These are phyloP conservation scores for Chironomus tepperi DNA, from an alignment of 1,140 invertebrate species.

Conservation along the genomic window DNA sequence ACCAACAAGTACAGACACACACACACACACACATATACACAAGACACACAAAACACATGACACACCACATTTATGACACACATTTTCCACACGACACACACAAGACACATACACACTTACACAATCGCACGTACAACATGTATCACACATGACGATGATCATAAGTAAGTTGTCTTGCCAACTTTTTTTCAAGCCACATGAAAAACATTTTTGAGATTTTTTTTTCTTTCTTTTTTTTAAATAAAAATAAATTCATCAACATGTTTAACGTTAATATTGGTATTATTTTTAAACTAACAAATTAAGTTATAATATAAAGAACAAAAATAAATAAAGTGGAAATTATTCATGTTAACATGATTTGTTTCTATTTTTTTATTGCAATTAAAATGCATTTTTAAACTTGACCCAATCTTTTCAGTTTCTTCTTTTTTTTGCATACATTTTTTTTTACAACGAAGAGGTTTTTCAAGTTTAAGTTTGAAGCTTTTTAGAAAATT, in stretches of 20 bases:
- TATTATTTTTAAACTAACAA: constrained; percentile 2
- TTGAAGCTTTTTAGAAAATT: too few relatives aligned
- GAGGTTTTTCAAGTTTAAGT: too few relatives aligned
- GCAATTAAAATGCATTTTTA: not conserved
- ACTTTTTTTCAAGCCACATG: not conserved
- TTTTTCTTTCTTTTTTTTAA: too few relatives aligned
- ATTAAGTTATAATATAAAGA: constrained; percentile 5
- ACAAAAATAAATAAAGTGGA: not conserved
- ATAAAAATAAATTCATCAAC: too few relatives aligned
- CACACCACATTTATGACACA: not conserved
- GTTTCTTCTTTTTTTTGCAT: not conserved
- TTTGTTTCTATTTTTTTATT: not conserved
- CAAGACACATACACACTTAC: not conserved
- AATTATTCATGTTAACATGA: constrained; percentile 14
- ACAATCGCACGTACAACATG: not conserved
- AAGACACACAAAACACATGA: not conserved
- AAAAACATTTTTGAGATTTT: not conserved
- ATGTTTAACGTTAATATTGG: not conserved
- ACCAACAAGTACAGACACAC: too few relatives aligned
- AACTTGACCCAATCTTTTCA: not conserved
- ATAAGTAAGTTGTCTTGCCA: not conserved
- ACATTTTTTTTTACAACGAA: too few relatives aligned
- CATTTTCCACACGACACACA: not conserved
- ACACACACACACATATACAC: too few relatives aligned
- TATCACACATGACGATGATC: not conserved